A percentile compares a stretch with the other conserved stretches of the same genome.
These are phyloP conservation scores for Charanyca ferruginea DNA, from an alignment of 2,888 invertebrate genomes.

Conservation along the genomic window DNA sequence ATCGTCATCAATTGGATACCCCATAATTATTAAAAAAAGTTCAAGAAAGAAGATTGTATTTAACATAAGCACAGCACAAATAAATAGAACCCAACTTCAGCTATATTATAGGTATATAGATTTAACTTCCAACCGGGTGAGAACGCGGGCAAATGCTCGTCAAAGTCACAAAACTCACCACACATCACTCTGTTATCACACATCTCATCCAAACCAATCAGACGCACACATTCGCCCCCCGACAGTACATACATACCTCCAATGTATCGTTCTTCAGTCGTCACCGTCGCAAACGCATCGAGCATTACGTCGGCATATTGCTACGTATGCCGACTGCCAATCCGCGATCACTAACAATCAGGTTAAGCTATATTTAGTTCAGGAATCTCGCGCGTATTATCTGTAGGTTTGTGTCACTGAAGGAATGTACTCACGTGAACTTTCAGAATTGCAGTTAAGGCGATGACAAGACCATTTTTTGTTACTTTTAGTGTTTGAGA, in stretches of 20 bases:
- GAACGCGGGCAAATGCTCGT: not conserved
- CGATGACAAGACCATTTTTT: too few species aligned
- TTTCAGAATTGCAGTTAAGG: conserved; percentile 2
- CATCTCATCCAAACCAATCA: conserved; percentile 14
- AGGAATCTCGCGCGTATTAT: conserved; percentile 60
- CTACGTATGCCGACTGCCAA: conserved; percentile 66
- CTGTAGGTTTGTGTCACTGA: conserved; percentile 45
- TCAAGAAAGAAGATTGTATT: too few species aligned
- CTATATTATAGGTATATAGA: too few species aligned
- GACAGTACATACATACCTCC: conserved; percentile 37
- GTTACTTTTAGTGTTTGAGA: too few species aligned
- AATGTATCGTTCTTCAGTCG: conserved; percentile 41
- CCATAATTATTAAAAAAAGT: too few species aligned
- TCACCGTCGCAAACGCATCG: conserved; percentile 42
- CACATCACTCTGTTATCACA: conserved; percentile 3
- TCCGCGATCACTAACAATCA: conserved; percentile 61
- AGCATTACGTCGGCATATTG: conserved; percentile 48
- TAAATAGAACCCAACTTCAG: too few species aligned
- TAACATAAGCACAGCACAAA: too few species aligned
- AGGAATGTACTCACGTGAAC: conserved; percentile 46
- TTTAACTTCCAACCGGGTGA: too few species aligned
- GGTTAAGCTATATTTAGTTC: conserved; percentile 70
- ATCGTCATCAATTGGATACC: too few species aligned
- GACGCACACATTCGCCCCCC: conserved; percentile 1
- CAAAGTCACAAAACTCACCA: not conserved